Percentiles rank a stretch among this genome's conserved stretches.
Evolutionary conservation across 2,797 vertebrate species (phyloP).

Genomic region (Acanthiza pusilla): DNA sequence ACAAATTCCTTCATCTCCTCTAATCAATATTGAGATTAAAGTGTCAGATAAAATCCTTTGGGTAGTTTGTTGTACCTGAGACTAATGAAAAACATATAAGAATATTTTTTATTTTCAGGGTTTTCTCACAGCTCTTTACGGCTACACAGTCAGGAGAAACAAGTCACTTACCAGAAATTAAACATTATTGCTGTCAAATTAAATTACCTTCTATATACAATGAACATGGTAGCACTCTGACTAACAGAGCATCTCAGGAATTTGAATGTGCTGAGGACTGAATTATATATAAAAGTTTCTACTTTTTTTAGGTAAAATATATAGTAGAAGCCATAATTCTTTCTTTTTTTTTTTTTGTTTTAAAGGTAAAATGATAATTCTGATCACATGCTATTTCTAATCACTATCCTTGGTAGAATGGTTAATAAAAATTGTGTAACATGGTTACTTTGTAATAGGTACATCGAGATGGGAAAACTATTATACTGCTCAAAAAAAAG

Average conservation of each 20-base stretch:
- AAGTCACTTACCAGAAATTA: neutral
- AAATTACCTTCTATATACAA: neutral
- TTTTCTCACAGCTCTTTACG: neutral
- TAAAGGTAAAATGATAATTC: neutral
- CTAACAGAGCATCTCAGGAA: neutral
- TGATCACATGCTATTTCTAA: neutral
- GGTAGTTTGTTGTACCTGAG: neutral
- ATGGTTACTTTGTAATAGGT: neutral
- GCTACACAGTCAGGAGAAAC: neutral
- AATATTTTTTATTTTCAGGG: neutral
- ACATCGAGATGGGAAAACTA: neutral
- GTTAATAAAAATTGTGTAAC: neutral
- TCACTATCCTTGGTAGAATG: neutral
- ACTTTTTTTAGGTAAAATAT: neutral
- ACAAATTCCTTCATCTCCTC: neutral
- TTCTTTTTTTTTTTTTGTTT: neutral
- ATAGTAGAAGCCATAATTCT: neutral
- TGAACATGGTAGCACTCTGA: neutral
- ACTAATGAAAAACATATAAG: neutral
- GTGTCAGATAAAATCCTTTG: neutral
- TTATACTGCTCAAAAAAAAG: neutral
- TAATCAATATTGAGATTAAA: slow-evolving; percentile 9
- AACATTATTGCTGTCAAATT: neutral
- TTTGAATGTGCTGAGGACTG: neutral
- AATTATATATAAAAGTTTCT: neutral